Percentiles rank a stretch among this genome's conserved stretches.
Evolutionary conservation across 2,113 vertebrate species (phyloP).

Genomic region (Dromas ardeola): DNA sequence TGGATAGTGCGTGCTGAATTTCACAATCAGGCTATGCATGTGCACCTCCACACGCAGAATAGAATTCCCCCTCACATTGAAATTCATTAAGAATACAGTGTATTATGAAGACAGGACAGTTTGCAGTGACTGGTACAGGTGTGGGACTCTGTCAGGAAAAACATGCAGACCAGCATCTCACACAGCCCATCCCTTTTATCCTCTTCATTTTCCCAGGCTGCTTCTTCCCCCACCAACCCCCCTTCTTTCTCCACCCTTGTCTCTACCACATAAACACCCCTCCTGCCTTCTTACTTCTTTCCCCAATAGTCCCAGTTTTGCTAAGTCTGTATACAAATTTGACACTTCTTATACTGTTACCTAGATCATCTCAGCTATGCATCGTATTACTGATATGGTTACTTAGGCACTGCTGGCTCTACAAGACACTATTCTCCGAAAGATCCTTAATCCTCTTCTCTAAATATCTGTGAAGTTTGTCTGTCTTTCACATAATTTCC

Average conservation of each 20-base stretch:
- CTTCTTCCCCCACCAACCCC: background rate
- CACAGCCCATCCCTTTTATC: background rate
- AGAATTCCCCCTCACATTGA: background rate
- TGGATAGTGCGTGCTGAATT: background rate
- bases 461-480: background rate
- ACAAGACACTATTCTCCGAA: background rate
- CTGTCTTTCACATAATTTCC: background rate
- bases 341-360: background rate
- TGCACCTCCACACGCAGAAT: background rate
- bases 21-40: background rate
- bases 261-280: background rate
- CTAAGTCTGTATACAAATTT: background rate
- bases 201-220: background rate
- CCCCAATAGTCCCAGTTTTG: background rate
- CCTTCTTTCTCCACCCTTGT: background rate
- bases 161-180: accelerated
- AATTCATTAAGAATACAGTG: background rate
- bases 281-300: background rate
- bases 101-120: background rate
- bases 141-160: background rate
- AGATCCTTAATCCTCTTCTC: background rate
- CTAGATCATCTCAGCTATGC: background rate
- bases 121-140: background rate
- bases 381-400: background rate
- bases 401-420: background rate